These are phyloP conservation scores for Hydrotaea cyrtoneurina DNA, from an alignment of 2,888 invertebrate genomes.

Conservation along the genomic window DNA sequence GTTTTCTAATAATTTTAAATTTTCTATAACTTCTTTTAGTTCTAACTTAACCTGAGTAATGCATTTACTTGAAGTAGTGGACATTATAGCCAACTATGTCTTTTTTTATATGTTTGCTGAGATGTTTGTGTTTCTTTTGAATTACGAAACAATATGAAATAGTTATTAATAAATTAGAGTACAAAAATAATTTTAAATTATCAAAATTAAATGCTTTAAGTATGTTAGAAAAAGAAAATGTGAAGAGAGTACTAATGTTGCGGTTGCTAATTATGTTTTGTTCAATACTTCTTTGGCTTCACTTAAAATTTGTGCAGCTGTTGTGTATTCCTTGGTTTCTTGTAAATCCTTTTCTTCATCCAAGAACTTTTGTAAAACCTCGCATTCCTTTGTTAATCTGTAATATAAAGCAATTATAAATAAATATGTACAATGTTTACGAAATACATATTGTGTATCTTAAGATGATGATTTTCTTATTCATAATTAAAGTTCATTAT, in stretches of 20 bases:
- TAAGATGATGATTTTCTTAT: too few relatives aligned
- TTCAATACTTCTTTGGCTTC: constrained; percentile 83
- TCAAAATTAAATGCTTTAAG: constrained; percentile 44
- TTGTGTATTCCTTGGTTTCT: constrained; percentile 86
- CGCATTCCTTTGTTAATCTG: constrained; percentile 87
- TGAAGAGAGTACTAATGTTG: neutral
- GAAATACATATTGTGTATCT: neutral
- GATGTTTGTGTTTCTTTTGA: constrained; percentile 16
- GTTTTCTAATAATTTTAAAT: constrained; percentile 37
- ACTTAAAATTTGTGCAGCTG: constrained; percentile 86
- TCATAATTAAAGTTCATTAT: too few relatives aligned
- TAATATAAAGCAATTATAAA: constrained; percentile 17
- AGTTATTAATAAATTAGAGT: constrained; percentile 24
- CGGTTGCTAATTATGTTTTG: constrained; percentile 42
- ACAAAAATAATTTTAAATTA: constrained; percentile 32
- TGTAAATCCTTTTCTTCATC: constrained; percentile 89
- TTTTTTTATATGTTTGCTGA: neutral
- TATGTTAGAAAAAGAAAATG: constrained; percentile 25
- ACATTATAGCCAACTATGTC: constrained; percentile 30
- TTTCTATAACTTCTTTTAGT: constrained; percentile 51
- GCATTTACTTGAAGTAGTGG: neutral
- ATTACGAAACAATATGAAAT: constrained; percentile 13
- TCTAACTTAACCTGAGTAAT: constrained; percentile 58
- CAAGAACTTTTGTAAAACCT: constrained; percentile 88
- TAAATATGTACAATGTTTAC: neutral